Base-by-base conservation (phyloP, 2,888 invertebrate species). In the Hermaeophaga mercurialis region DNA sequence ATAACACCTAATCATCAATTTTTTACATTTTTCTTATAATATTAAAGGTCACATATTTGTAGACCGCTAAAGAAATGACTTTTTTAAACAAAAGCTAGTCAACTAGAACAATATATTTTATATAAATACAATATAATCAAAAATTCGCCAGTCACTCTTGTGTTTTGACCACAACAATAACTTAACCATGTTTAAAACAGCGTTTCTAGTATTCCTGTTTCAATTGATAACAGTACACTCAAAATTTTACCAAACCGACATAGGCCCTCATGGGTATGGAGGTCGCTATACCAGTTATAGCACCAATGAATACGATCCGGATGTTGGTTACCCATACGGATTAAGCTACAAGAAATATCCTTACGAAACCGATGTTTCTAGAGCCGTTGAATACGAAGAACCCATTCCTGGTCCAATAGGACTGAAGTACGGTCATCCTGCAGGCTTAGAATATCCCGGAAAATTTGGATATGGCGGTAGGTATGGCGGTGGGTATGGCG, bases 361-460 rank as follows among this genome's bases (percentile, higher is more conserved):
- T 0, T 15, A 52, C 9, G 39, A 18, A 49, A 11, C 6, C 1
- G 41, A 11, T 5, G 19, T 41, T n/a, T 31, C 54, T 12, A 48
- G 39, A 48, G 22, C 12, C n/a, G 12, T 33, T n/a, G 55, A 34
- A 36, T 50, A 50, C 9, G 31, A 26, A 18, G 31, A 26, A 14
- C 17, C 19, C 2, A 9, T 41, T 19, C 31, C 22, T 8, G 26
- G 36, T 17, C 36, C 36, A 8, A 7, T 31, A 33, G 54, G 48
- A 8, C 34, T 41, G 0, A 14, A 22, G 24, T 53, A 53, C 19
- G 53, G 28, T 1, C 14, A 12, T n/a, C 18, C 11, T 15, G 17
- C 41, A 0, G 80, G 79, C 61, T 80, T 80, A 56, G 55, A 66
- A n/a, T 66, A 63, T n/a, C 9, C 12, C 26, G 22, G 15, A n/a